Conservation (phyloP, 2,797 vertebrate species). For the Squalus acanthias region DNA sequence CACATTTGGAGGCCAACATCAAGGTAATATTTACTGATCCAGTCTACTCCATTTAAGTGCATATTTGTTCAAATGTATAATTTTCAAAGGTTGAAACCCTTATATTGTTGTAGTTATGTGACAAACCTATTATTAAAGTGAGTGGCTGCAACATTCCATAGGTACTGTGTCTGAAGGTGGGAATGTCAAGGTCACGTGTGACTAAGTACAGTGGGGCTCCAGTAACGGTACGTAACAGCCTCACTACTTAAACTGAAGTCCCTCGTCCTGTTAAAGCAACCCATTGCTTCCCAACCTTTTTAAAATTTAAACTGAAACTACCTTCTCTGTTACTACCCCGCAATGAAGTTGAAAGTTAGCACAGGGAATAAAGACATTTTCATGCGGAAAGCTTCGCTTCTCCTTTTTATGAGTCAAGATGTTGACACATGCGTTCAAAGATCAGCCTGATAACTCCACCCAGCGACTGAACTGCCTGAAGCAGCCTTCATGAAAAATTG, state of each 20-base stretch:
- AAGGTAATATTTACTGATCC: constrained; percentile 66
- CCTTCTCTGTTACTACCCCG: neutral
- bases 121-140: neutral
- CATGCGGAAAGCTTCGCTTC: neutral
- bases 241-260: neutral
- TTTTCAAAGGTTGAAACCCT: neutral
- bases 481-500: neutral
- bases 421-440: neutral
- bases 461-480: neutral
- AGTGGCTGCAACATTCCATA: neutral
- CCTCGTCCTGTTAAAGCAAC: neutral
- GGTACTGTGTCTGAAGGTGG: neutral
- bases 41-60: neutral
- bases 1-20: constrained; percentile 90
- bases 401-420: neutral
- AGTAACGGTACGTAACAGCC: neutral
- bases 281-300: neutral
- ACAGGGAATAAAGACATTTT: neutral
- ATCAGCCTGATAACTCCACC: too few relatives aligned
- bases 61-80: neutral
- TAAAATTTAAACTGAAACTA: neutral
- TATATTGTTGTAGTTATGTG: neutral
- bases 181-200: neutral
- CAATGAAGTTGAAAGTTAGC: neutral
- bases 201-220: neutral